Evolutionary conservation across 2,888 invertebrate species (phyloP).

Genomic region (Dusona sp.): DNA sequence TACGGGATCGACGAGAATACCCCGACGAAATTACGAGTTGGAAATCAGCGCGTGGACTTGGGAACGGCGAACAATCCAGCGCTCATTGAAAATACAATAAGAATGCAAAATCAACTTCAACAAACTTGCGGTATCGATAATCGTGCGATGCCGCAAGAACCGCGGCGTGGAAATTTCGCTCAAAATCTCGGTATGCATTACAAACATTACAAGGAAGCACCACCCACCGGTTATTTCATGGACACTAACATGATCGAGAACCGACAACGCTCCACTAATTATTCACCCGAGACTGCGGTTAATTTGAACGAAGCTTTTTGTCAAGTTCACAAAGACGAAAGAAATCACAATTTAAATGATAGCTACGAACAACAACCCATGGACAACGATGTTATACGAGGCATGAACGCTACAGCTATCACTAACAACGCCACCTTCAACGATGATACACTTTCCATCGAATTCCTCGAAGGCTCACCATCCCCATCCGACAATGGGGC

Average conservation of each 20-base stretch:
- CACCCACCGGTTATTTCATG: constrained; percentile 28
- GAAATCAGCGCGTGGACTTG: constrained; percentile 25
- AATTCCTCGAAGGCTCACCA: constrained; percentile 80
- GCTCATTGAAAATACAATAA: constrained; percentile 74
- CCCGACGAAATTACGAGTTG: constrained; percentile 55
- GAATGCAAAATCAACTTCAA: constrained; percentile 79
- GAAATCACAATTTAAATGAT: constrained; percentile 79
- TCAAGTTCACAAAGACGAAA: constrained; percentile 73
- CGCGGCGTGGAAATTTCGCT: constrained; percentile 74
- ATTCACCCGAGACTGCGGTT: constrained; percentile 78
- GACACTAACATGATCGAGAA: constrained; percentile 51
- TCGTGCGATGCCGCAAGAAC: constrained; percentile 82
- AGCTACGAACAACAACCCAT: constrained; percentile 74
- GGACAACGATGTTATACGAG: constrained; percentile 72
- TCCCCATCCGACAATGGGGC: constrained; percentile 78
- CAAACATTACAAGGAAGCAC: constrained; percentile 73
- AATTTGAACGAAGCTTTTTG: constrained; percentile 83
- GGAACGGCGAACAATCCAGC: constrained; percentile 66
- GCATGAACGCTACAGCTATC: constrained; percentile 77
- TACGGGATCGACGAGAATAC: constrained; percentile 42
- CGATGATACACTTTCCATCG: constrained; percentile 82
- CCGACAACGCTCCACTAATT: constrained; percentile 67
- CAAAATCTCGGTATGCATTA: constrained; percentile 75
- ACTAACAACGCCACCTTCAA: constrained; percentile 84
- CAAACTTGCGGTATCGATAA: constrained; percentile 72